Conservation (phyloP, 1,140 invertebrate genomes). For the Drosophila dunni region DNA sequence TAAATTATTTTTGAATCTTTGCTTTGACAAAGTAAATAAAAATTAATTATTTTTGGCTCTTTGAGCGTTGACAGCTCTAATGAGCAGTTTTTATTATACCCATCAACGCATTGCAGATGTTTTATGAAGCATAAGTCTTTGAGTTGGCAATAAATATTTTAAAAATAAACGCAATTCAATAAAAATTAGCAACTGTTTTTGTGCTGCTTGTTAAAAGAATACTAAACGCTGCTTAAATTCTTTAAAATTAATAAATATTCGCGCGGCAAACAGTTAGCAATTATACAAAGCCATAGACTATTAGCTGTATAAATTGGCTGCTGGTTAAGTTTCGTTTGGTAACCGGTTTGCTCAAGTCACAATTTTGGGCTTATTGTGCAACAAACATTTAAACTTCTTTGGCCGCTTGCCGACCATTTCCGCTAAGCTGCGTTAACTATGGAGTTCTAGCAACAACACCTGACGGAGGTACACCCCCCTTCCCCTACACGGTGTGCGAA, state of each 20-base stretch:
- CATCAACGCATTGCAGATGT: background rate
- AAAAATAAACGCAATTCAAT: too few relatives aligned
- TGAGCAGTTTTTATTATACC: background rate
- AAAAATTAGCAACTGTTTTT: too few relatives aligned
- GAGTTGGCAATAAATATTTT: too few relatives aligned
- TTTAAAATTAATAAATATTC: background rate
- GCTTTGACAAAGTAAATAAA: too few relatives aligned
- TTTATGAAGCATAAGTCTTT: background rate
- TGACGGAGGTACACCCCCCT: slow-evolving; percentile 1
- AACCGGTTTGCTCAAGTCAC: slow-evolving; percentile 23
- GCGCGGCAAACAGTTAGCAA: slow-evolving; percentile 2
- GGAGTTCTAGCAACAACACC: slow-evolving; percentile 39
- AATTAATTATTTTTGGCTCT: background rate
- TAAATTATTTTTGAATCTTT: too few relatives aligned
- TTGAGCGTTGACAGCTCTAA: background rate
- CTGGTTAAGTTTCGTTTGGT: slow-evolving; percentile 25
- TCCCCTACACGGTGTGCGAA: background rate
- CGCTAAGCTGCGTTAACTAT: slow-evolving; percentile 25
- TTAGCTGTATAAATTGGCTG: slow-evolving; percentile 30
- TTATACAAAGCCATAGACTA: slow-evolving; percentile 29
- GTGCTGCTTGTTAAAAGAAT: background rate
- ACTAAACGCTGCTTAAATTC: background rate
- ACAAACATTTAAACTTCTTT: slow-evolving; percentile 50
- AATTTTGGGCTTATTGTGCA: slow-evolving; percentile 41
- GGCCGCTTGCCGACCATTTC: slow-evolving; percentile 52